These are phyloP conservation scores for Artibeus jamaicensis DNA, from an alignment of 2,797 vertebrate species.

Conservation along the genomic window DNA sequence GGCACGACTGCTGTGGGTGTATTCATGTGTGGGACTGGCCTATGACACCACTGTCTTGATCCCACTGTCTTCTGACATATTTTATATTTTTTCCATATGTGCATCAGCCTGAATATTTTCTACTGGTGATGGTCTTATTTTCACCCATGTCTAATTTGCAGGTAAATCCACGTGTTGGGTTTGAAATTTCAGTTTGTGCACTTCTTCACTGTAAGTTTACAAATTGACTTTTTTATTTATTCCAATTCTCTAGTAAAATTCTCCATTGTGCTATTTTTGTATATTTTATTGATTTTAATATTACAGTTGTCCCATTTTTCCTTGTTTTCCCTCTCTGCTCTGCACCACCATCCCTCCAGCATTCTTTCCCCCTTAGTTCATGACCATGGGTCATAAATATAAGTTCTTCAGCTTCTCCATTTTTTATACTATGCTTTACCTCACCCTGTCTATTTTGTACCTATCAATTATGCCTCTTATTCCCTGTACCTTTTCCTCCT, in stretches of 20 bases:
- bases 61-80: neutral
- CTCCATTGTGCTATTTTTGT: neutral
- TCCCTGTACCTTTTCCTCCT: too few relatives aligned
- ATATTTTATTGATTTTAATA: too few relatives aligned
- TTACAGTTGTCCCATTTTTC: too few relatives aligned
- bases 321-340: too few relatives aligned
- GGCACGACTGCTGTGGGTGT: neutral
- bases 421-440: too few relatives aligned
- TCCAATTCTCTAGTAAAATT: neutral
- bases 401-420: too few relatives aligned
- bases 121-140: neutral
- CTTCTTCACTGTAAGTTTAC: neutral
- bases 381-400: too few relatives aligned
- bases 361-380: too few relatives aligned
- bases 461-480: too few relatives aligned
- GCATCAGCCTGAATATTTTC: neutral
- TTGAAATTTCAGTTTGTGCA: neutral
- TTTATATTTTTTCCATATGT: neutral
- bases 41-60: neutral
- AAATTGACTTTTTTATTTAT: neutral
- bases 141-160: neutral
- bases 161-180: neutral
- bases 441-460: too few relatives aligned
- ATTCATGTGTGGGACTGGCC: neutral
- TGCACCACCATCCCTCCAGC: too few relatives aligned